Evolutionary conservation across 1,140 invertebrate genomes (phyloP).

Genomic region (Listronotus bonariensis): DNA sequence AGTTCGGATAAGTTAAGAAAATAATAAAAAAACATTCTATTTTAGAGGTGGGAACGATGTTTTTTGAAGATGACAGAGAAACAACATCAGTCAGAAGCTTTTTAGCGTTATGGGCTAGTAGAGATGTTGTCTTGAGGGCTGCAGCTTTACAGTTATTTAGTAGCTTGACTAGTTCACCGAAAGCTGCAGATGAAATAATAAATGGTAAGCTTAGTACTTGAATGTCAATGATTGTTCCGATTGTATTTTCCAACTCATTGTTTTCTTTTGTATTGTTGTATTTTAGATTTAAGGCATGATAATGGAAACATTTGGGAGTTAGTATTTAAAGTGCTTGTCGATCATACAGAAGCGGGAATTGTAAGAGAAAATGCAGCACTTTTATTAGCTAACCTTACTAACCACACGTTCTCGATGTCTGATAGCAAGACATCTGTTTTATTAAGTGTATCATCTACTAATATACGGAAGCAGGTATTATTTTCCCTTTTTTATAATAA

Average conservation of each 20-base stretch:
- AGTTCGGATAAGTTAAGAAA: too few species aligned
- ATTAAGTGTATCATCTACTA: constrained; percentile 3
- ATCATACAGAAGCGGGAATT: constrained; percentile 54
- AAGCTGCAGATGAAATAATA: constrained; percentile 55
- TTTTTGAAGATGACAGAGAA: constrained; percentile 55
- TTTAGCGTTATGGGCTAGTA: constrained; percentile 57
- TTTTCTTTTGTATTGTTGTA: constrained; percentile 4
- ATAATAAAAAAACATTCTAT: constrained; percentile 2
- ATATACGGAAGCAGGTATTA: constrained; percentile 3
- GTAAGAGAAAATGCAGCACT: constrained; percentile 56
- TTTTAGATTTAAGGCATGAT: constrained; percentile 42
- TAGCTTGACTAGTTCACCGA: constrained; percentile 55
- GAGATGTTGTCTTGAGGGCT: constrained; percentile 61
- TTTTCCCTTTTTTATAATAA: too few species aligned
- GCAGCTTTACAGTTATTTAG: constrained; percentile 59
- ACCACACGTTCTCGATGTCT: background rate
- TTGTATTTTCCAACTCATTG: too few species aligned
- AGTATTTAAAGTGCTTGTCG: constrained; percentile 49
- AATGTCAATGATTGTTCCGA: too few species aligned
- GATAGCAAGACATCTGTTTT: background rate
- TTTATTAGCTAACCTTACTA: constrained; percentile 53
- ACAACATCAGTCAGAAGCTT: constrained; percentile 56
- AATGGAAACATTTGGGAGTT: constrained; percentile 45
- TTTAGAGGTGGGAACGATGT: constrained; percentile 50
- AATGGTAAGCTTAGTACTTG: constrained; percentile 39